These are phyloP conservation scores for Lampris megalopsis DNA, from an alignment of 2,113 vertebrate genomes.

Conservation along the genomic window DNA sequence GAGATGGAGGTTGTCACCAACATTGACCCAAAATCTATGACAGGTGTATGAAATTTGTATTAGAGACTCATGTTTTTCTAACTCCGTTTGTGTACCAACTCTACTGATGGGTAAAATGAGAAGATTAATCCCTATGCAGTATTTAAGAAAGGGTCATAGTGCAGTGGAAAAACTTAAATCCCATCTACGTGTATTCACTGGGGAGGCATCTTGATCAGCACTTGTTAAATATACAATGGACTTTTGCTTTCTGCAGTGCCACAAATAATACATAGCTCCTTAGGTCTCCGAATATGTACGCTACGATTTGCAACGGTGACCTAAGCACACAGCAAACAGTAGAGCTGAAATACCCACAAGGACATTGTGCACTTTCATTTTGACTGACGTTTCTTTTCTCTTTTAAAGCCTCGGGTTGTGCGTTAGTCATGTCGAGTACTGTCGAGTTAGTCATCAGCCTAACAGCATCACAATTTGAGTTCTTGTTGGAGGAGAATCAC, in stretches of 20 bases:
- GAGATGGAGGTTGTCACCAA: no score
- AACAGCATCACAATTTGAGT: constrained; percentile 26
- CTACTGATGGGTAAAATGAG: no score
- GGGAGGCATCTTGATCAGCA: background rate
- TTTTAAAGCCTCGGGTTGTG: constrained; percentile 25
- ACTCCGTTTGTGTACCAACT: no score
- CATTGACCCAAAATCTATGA: no score
- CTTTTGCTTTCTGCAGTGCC: no score
- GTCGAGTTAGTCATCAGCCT: constrained; percentile 47
- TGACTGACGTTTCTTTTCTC: constrained; percentile 44
- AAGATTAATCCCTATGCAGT: no score
- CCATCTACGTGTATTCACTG: background rate
- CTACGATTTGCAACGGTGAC: no score
- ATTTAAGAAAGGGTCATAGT: no score
- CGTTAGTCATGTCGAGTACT: constrained; percentile 39
- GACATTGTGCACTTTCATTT: constrained; percentile 36
- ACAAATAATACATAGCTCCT: no score
- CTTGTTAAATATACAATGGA: background rate
- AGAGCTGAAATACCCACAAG: constrained; percentile 46
- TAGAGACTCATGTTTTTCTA: no score
- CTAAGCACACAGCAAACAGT: background rate
- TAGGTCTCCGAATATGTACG: no score
- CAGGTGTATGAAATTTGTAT: no score
- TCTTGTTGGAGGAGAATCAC: constrained; percentile 18
- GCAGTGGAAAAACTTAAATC: background rate